These are phyloP conservation scores for Oceanodroma leucorhoa DNA, from an alignment of 2,797 vertebrate species.

Conservation along the genomic window DNA sequence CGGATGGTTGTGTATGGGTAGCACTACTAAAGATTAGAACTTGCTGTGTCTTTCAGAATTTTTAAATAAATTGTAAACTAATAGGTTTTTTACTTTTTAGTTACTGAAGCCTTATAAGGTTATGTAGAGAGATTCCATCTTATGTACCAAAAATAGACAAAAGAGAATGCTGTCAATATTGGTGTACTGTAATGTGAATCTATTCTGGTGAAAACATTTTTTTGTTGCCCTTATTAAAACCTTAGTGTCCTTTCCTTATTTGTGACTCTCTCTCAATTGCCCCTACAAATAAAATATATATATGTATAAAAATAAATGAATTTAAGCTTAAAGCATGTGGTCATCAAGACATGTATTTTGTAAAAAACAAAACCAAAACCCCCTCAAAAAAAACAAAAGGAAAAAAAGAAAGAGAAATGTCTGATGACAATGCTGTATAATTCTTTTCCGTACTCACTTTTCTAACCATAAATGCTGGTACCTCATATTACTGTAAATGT, in stretches of 20 bases:
- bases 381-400: neutral
- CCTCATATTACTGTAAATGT: slow-evolving; percentile 39
- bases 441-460: slow-evolving; percentile 38
- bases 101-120: slow-evolving; percentile 81
- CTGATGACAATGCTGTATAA: slow-evolving; percentile 58
- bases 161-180: slow-evolving; percentile 82
- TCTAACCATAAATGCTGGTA: slow-evolving; percentile 21
- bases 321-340: slow-evolving; percentile 66
- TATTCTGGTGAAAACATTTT: slow-evolving; percentile 75
- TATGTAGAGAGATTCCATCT: slow-evolving; percentile 78
- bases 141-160: slow-evolving; percentile 84
- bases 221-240: slow-evolving; percentile 81
- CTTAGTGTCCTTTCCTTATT: slow-evolving; percentile 80
- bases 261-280: slow-evolving; percentile 80
- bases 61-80: slow-evolving; percentile 83
- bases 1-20: slow-evolving; percentile 74
- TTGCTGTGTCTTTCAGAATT: slow-evolving; percentile 80
- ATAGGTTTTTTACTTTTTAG: slow-evolving; percentile 81
- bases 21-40: slow-evolving; percentile 82
- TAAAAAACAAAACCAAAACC: slow-evolving; percentile 32
- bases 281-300: slow-evolving; percentile 52
- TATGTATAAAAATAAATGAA: slow-evolving; percentile 23
- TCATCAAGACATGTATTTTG: slow-evolving; percentile 66
- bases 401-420: neutral
- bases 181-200: slow-evolving; percentile 83